A percentile compares a stretch with the other conserved stretches of the same genome.
Conservation (phyloP, 92 coral and sea anemone genomes). For the Anthopleura xanthogrammica region DNA sequence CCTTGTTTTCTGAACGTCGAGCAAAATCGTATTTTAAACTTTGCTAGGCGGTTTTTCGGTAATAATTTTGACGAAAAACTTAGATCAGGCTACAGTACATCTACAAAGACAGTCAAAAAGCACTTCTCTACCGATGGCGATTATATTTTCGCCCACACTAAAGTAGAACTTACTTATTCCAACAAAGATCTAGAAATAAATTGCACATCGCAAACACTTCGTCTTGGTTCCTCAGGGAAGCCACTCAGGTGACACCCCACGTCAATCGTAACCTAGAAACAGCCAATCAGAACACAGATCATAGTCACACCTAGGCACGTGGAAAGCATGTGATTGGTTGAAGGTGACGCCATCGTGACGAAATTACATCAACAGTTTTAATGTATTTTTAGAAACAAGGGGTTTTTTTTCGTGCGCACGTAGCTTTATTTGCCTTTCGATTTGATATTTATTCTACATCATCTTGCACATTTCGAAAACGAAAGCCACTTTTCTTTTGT, state of each 20-base stretch:
- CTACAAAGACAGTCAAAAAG: conserved; percentile 20
- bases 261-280: conserved; percentile 60
- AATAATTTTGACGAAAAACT: background rate
- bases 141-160: conserved; percentile 21
- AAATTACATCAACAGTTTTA: conserved; percentile 12
- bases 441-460: background rate
- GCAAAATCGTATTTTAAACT: conserved; percentile 19
- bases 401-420: conserved; percentile 18
- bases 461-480: background rate
- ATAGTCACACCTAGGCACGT: conserved; percentile 88
- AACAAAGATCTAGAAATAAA: conserved; percentile 27
- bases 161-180: background rate
- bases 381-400: conserved; percentile 51
- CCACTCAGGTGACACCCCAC: conserved; percentile 44
- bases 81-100: background rate
- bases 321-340: conserved; percentile 66
- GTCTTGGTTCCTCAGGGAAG: conserved; percentile 6
- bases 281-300: conserved; percentile 67
- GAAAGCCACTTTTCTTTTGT: background rate
- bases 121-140: conserved; percentile 14
- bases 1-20: conserved; percentile 20
- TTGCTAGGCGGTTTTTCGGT: background rate
- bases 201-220: background rate
- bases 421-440: background rate
- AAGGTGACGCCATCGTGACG: conserved; percentile 48